phyloP scores from a whole-genome alignment of 2,113 vertebrate species.

The Ceyx cyanopectus region DNA sequence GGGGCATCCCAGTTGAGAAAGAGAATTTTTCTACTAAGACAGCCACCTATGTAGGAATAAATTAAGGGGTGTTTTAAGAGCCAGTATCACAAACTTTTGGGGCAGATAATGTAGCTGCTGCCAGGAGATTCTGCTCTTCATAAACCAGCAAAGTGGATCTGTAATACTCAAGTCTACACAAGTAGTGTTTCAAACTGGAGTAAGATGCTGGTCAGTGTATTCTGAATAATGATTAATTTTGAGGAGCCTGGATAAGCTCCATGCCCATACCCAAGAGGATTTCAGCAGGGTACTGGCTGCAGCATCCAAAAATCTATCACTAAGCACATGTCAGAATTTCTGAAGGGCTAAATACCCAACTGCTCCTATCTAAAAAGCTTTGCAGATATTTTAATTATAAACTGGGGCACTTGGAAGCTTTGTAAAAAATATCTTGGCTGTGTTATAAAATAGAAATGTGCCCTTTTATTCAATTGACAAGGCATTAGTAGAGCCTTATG shows the following conservation, averaged over 20 bases:
- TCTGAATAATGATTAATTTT: not conserved
- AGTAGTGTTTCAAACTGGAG: not conserved
- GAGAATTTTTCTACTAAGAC: not conserved
- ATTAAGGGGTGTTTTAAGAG: not conserved
- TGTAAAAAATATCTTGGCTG: not conserved
- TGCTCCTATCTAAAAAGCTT: not conserved
- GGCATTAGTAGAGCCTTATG: not conserved
- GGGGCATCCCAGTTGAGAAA: not conserved
- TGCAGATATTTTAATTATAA: not conserved
- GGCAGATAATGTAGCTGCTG: not conserved
- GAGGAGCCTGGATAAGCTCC: not conserved
- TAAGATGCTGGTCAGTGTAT: not conserved
- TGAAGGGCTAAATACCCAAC: not conserved
- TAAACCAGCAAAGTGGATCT: not conserved
- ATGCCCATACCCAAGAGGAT: not conserved
- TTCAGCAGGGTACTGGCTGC: not conserved
- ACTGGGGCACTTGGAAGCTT: not conserved
- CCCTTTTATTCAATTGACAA: slow-evolving; percentile 17
- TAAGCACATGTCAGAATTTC: not conserved
- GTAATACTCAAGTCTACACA: not conserved
- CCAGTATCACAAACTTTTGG: not conserved
- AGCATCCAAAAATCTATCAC: not conserved
- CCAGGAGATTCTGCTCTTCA: not conserved
- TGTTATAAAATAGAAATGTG: not conserved
- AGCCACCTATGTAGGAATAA: not conserved